A percentile compares a stretch with the other conserved stretches of the same genome.
Conservation (phyloP, 2,888 invertebrate genomes). For the Agriopis marginaria region DNA sequence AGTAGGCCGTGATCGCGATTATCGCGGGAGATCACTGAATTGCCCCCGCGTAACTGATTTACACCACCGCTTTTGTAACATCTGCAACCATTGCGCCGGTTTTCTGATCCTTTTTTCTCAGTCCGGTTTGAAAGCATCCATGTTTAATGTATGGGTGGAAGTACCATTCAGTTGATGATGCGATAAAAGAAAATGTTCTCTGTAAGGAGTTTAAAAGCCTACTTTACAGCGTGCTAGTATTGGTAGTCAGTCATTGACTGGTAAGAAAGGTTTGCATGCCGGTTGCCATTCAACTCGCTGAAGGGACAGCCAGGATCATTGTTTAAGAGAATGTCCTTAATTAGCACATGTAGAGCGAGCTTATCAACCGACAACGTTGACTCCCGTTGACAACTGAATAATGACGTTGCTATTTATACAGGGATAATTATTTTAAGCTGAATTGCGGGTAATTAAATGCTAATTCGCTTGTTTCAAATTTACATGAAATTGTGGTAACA, state of each 20-base stretch:
- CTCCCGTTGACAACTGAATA: conserved; percentile 75
- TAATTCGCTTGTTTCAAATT: conserved; percentile 38
- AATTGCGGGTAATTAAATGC: conserved; percentile 47
- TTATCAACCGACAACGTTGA: conserved; percentile 75
- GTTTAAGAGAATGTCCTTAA: conserved; percentile 77
- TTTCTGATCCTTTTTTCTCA: not conserved
- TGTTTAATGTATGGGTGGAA: conserved; percentile 42
- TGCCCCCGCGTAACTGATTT: conserved; percentile 62
- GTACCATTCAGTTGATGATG: conserved; percentile 38
- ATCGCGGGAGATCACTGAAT: conserved; percentile 80
- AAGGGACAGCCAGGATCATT: conserved; percentile 78
- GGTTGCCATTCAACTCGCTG: conserved; percentile 65
- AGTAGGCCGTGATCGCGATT: conserved; percentile 80
- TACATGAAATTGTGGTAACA: conserved; percentile 30
- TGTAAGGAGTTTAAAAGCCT: conserved; percentile 71
- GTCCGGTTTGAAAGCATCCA: conserved; percentile 45
- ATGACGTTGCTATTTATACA: conserved; percentile 66
- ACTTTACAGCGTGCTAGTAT: conserved; percentile 69
- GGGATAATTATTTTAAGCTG: conserved; percentile 56
- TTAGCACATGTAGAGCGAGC: conserved; percentile 82
- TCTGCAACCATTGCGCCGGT: conserved; percentile 48
- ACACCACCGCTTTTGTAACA: conserved; percentile 42
- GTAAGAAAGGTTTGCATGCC: conserved; percentile 69
- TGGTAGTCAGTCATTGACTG: conserved; percentile 77
- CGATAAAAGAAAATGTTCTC: conserved; percentile 72